These are phyloP conservation scores for Papilio gigon DNA, from an alignment of 2,888 invertebrate species.

Conservation along the genomic window DNA sequence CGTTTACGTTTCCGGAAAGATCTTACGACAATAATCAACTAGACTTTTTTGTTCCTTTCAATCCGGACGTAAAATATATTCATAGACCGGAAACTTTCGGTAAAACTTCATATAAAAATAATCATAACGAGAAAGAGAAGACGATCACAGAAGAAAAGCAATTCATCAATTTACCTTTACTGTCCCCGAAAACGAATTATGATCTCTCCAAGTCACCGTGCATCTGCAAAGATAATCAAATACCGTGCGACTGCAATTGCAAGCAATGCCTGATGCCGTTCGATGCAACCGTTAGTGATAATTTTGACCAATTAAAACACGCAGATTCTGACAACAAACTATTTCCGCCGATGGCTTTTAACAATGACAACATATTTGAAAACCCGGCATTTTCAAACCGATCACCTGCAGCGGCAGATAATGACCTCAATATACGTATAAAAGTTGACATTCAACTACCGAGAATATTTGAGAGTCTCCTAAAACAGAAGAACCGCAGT, in stretches of 20 bases:
- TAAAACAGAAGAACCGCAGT: conserved; percentile 51
- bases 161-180: conserved; percentile 26
- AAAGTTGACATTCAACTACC: conserved; percentile 73
- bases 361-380: conserved; percentile 21
- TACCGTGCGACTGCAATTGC: conserved; percentile 66
- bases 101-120: conserved; percentile 45
- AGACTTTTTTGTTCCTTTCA: conserved; percentile 62
- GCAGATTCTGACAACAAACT: conserved; percentile 16
- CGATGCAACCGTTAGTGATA: conserved; percentile 46
- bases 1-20: conserved; percentile 49
- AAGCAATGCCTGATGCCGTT: conserved; percentile 61
- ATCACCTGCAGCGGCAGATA: conserved; percentile 49
- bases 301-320: conserved; percentile 29
- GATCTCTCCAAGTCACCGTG: conserved; percentile 58
- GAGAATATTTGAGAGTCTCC: conserved; percentile 54
- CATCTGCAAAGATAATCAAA: conserved; percentile 60
- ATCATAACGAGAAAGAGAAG: conserved; percentile 46
- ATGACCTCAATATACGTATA: conserved; percentile 65
- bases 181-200: conserved; percentile 46
- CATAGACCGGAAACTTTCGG: conserved; percentile 48
- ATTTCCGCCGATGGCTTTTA: background rate
- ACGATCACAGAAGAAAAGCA: conserved; percentile 22
- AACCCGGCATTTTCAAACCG: conserved; percentile 41
- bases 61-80: conserved; percentile 52
- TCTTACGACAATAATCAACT: conserved; percentile 56